Conservation (phyloP, 2,888 invertebrate species). For the Sinopyrophorus schimmeli region DNA sequence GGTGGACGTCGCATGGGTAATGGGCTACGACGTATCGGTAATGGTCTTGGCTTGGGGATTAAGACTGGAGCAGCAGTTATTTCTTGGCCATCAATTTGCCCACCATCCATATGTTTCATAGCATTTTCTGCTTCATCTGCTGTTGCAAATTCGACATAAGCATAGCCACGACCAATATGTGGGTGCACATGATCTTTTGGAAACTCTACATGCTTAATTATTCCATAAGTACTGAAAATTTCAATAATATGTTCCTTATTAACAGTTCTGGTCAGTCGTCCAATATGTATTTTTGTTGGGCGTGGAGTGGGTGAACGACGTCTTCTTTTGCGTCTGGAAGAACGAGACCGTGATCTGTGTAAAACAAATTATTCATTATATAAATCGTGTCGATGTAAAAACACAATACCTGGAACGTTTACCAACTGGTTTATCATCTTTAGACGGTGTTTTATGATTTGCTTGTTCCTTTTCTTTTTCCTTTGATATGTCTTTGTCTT, state of each 20-base stretch:
- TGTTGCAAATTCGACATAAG: slow-evolving; percentile 92
- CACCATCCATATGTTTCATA: slow-evolving; percentile 99
- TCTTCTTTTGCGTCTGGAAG: slow-evolving; percentile 69
- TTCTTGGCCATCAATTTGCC: slow-evolving; percentile 83
- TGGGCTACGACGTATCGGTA: slow-evolving; percentile 60
- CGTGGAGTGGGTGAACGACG: slow-evolving; percentile 89
- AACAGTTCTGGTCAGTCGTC: slow-evolving; percentile 89
- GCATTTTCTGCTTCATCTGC: slow-evolving; percentile 97
- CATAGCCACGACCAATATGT: slow-evolving; percentile 88
- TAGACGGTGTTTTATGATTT: slow-evolving; percentile 31
- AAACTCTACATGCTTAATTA: slow-evolving; percentile 86
- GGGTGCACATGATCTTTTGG: slow-evolving; percentile 87
- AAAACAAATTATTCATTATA: neutral
- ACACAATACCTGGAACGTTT: slow-evolving; percentile 25
- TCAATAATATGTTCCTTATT: slow-evolving; percentile 87
- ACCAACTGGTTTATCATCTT: slow-evolving; percentile 17
- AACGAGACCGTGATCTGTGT: slow-evolving; percentile 59
- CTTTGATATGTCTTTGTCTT: slow-evolving; percentile 18
- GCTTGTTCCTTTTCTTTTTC: slow-evolving; percentile 55
- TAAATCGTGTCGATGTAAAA: neutral
- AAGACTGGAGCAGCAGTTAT: slow-evolving; percentile 94
- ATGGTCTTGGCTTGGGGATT: slow-evolving; percentile 69
- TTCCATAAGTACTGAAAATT: slow-evolving; percentile 88
- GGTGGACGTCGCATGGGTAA: slow-evolving; percentile 62
- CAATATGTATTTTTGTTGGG: slow-evolving; percentile 92